phyloP scores from a whole-genome alignment of 2,113 vertebrate species.

The Acanthisitta chloris region DNA sequence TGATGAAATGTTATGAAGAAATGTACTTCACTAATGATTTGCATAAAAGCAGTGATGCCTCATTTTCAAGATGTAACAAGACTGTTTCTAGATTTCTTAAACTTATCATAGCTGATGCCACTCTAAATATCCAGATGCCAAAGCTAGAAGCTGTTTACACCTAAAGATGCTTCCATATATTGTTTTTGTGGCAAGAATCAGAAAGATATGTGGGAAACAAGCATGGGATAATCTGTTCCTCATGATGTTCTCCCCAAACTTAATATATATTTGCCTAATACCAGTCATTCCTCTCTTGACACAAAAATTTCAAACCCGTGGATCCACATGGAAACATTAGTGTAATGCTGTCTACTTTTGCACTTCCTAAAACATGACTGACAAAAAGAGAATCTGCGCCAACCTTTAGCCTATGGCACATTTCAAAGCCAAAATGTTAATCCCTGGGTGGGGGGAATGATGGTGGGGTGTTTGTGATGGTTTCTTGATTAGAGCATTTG shows the following conservation, averaged over 20 bases:
- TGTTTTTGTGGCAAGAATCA: neutral
- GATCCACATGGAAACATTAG: neutral
- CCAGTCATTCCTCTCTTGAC: neutral
- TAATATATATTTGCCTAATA: neutral
- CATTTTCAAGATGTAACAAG: neutral
- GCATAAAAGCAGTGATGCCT: neutral
- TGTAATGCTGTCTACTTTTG: neutral
- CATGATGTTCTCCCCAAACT: neutral
- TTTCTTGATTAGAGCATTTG: neutral
- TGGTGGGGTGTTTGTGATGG: neutral
- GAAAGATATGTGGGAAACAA: neutral
- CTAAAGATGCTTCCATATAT: neutral
- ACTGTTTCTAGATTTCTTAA: neutral
- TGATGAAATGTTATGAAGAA: neutral
- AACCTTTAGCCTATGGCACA: too few species aligned
- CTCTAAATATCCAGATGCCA: neutral
- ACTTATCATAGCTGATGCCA: neutral
- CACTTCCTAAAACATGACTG: neutral
- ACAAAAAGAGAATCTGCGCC: too few species aligned
- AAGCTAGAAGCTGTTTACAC: neutral
- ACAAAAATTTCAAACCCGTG: neutral
- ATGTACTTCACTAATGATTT: neutral
- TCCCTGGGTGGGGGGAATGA: rapidly evolving
- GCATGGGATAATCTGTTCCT: neutral
- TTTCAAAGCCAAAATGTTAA: neutral